Percentiles rank a stretch among this genome's conserved stretches.
phyloP scores from a whole-genome alignment of 2,888 invertebrate species.

The Danaus chrysippus region DNA sequence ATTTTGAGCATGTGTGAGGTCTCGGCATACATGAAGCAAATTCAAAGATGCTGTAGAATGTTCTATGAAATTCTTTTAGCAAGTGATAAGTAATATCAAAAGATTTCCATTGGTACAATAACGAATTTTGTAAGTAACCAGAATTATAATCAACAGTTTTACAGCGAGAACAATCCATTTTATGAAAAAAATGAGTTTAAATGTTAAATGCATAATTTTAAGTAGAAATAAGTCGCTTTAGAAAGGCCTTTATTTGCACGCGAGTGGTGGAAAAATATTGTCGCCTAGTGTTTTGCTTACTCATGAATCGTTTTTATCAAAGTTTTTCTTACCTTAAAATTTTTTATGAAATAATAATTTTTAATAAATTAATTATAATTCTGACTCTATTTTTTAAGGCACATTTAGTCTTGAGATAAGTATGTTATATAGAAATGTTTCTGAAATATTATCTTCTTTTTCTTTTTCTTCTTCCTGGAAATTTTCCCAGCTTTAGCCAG shows the following conservation, averaged over 20 bases:
- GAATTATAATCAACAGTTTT: background rate
- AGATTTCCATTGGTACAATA: background rate
- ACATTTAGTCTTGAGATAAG: no score
- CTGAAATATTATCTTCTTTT: no score
- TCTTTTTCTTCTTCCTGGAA: no score
- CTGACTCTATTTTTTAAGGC: background rate
- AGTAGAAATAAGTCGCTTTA: background rate
- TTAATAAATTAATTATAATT: background rate
- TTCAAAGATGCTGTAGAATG: no score
- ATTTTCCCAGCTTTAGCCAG: no score
- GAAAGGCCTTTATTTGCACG: conserved; percentile 6
- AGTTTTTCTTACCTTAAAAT: conserved; percentile 2
- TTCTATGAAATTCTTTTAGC: no score
- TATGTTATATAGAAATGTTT: no score
- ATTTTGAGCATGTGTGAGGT: no score
- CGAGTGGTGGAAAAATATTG: conserved; percentile 3
- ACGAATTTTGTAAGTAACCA: background rate
- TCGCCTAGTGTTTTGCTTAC: conserved; percentile 1
- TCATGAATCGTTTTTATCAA: background rate
- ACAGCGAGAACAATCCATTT: background rate
- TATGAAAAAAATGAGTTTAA: background rate
- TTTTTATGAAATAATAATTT: background rate
- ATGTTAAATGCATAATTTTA: conserved; percentile 7
- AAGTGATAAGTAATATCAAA: no score
- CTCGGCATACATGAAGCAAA: no score